These are phyloP conservation scores for Drosophila atripex DNA, from an alignment of 2,888 invertebrate species.

Conservation along the genomic window DNA sequence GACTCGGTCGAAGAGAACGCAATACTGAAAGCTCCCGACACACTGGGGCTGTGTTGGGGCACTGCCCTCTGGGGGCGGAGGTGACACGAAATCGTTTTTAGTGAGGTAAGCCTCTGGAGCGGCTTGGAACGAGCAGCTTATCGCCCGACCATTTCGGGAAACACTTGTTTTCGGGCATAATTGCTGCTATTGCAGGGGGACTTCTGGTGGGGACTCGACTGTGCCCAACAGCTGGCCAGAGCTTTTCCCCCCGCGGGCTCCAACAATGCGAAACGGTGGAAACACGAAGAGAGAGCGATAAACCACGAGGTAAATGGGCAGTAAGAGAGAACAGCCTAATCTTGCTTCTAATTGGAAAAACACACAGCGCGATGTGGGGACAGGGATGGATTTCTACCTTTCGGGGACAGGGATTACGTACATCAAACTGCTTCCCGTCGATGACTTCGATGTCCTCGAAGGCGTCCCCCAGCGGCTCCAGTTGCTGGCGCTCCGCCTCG, in stretches of 20 bases:
- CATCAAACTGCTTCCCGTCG: constrained; percentile 76
- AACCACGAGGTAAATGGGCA: constrained; percentile 42
- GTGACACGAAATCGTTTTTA: background rate
- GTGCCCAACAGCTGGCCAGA: constrained; percentile 65
- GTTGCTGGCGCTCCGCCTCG: constrained; percentile 24
- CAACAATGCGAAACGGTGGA: constrained; percentile 27
- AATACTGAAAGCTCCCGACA: constrained; percentile 49
- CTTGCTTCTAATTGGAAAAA: constrained; percentile 9
- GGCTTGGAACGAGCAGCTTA: constrained; percentile 1
- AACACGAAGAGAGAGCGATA: constrained; percentile 22
- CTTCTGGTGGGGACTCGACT: constrained; percentile 38
- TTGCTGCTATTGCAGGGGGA: background rate
- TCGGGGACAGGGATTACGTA: constrained; percentile 58
- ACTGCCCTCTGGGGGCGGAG: background rate
- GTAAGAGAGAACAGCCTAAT: constrained; percentile 7
- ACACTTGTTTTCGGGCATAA: background rate
- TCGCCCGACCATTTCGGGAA: background rate
- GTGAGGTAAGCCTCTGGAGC: constrained; percentile 16
- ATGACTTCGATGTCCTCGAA: constrained; percentile 79
- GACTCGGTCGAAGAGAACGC: constrained; percentile 48
- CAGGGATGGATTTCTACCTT: background rate
- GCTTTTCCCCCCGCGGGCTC: constrained; percentile 31
- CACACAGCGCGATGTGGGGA: background rate
- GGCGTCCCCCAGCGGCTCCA: constrained; percentile 21
- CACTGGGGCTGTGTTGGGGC: background rate